phyloP scores from a whole-genome alignment of 2,888 invertebrate genomes.

The Eugnorisma glareosa region DNA sequence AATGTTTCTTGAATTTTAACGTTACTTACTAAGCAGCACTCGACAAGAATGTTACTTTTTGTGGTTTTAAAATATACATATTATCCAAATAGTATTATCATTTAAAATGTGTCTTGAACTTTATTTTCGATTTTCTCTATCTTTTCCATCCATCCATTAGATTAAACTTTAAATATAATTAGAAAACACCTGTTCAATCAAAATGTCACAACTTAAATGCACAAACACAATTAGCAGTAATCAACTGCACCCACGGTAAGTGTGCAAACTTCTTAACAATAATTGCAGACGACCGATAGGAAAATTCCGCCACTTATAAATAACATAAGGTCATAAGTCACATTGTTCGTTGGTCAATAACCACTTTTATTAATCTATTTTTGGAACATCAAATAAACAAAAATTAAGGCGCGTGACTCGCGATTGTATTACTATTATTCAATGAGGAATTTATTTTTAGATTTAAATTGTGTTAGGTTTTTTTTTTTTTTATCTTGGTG shows the following conservation, averaged over 20 bases:
- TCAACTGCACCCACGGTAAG: constrained; percentile 23
- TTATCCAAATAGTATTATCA: background rate
- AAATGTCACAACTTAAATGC: constrained; percentile 9
- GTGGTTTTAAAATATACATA: background rate
- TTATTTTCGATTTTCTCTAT: background rate
- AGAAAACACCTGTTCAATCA: background rate
- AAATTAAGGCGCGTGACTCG: constrained; percentile 42
- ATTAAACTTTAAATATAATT: background rate
- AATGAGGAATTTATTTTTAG: constrained; percentile 39
- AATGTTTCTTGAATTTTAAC: background rate
- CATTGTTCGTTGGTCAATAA: constrained; percentile 32
- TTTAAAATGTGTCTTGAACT: background rate
- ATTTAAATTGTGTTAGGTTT: constrained; percentile 10
- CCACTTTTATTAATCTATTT: constrained; percentile 36
- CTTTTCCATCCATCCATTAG: background rate
- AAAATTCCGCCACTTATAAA: constrained; percentile 52
- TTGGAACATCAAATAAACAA: constrained; percentile 28
- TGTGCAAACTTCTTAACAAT: constrained; percentile 37
- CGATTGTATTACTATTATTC: constrained; percentile 25
- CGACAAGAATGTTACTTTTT: background rate
- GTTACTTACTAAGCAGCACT: background rate
- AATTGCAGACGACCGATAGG: constrained; percentile 27
- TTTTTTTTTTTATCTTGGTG: constrained; percentile 21
- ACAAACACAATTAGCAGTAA: constrained; percentile 5
- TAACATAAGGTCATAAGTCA: constrained; percentile 41